Evolutionary conservation across 23 tunicate genomes (phyloP).

Genomic region (Oikopleura dioica): DNA sequence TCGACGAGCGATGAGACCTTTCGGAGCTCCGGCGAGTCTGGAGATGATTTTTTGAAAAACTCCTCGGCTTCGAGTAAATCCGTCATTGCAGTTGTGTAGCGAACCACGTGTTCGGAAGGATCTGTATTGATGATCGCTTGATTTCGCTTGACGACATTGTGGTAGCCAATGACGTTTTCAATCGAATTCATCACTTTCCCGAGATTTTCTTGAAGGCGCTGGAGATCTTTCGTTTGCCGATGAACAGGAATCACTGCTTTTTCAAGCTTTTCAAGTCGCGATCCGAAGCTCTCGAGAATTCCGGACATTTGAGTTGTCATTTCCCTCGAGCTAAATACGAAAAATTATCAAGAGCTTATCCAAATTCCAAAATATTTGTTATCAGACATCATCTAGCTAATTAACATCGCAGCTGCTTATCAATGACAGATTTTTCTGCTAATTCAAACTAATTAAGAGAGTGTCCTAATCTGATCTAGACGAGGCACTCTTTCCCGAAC

Average conservation of each 20-base stretch:
- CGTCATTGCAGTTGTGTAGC: neutral
- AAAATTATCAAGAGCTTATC: too few species aligned
- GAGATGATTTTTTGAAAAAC: neutral
- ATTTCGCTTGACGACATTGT: neutral
- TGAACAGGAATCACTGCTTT: conserved; percentile 34
- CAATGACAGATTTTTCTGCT: too few species aligned
- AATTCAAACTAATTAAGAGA: too few species aligned
- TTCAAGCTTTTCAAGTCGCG: neutral
- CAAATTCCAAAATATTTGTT: too few species aligned
- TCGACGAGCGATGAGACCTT: neutral
- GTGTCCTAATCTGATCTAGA: too few species aligned
- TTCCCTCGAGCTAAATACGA: too few species aligned
- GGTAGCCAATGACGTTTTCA: neutral
- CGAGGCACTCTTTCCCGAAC: too few species aligned
- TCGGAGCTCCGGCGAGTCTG: neutral
- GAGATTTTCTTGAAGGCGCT: conserved; percentile 65
- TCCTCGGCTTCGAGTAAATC: neutral
- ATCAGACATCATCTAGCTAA: too few species aligned
- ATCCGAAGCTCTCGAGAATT: neutral
- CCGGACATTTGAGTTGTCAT: neutral
- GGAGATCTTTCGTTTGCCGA: conserved; percentile 77
- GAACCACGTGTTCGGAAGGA: neutral
- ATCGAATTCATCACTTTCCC: neutral
- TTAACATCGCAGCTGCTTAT: too few species aligned
- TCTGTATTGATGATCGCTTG: neutral